A percentile compares a stretch with the other conserved stretches of the same genome.
phyloP scores from a whole-genome alignment of 2,797 vertebrate species.

The Petrocephalus schoutedeni region DNA sequence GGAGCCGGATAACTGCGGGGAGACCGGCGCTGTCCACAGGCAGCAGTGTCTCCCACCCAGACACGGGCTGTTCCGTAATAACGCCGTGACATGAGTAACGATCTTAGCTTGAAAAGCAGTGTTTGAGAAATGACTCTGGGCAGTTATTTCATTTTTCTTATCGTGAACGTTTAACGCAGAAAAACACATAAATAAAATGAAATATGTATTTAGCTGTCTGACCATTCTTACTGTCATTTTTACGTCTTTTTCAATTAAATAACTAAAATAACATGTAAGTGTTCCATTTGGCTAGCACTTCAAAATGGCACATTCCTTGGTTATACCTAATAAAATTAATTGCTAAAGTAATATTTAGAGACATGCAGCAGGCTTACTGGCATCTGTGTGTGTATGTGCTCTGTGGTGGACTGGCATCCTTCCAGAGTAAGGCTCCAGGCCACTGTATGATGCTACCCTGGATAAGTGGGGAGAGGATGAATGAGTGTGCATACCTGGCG shows the following conservation, averaged over 20 bases:
- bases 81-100: not conserved
- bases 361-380: not conserved
- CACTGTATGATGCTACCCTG: not conserved
- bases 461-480: not conserved
- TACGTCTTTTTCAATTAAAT: not conserved
- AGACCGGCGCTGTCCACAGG: not conserved
- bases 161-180: not conserved
- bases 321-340: not conserved
- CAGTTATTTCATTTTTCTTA: not conserved
- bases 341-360: not conserved
- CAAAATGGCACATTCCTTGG: not conserved
- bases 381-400: not conserved
- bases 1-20: not conserved
- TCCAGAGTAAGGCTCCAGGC: not conserved
- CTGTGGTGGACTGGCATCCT: not conserved
- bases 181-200: not conserved
- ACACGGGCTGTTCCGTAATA: not conserved
- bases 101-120: not conserved
- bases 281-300: not conserved
- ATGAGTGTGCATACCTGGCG: not conserved
- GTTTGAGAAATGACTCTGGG: not conserved
- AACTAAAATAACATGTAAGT: not conserved
- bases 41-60: not conserved
- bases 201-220: not conserved
- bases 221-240: not conserved